Evolutionary conservation across 2,797 vertebrate species (phyloP), one percentile per base, ranked within the genome.

Genomic region (Discoglossus pictus): DNA sequence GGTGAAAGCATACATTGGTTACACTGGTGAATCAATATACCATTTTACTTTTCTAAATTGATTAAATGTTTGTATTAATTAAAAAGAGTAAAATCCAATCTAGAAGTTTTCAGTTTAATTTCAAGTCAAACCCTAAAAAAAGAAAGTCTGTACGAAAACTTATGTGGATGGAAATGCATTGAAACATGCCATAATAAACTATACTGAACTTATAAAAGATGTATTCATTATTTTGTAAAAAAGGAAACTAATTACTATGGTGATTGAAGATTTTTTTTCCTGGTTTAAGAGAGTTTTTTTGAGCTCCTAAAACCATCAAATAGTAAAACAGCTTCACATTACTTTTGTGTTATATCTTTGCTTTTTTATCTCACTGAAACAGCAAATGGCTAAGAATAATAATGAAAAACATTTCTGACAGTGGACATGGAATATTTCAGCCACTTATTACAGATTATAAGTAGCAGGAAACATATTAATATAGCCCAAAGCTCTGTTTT

Each of bases 281-380:
- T n/a, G 12, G 21, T 50, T 3, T 13, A 50, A 50, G 46, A 25
- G 44, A 21, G 23, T 5, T 16, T 47, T 21, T 47, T 47, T 23
- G 10, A 47, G 18, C 13, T 27, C 4, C 21, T 50, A 50, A 25
- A 50, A 50, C 46, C 46, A 25, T 58, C 54, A 53, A 54, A 43
- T 16, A 54, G 61, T 7, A 6, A 40, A 31, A 40, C 8, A 48
- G 48, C 65, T 43, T 23, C 6, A 2, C 9, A 2, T 6, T 18
- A 31, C 18, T 53, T 67, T 51, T 67, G 65, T 66, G n/a, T 25
- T 13, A 23, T 27, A 7, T 39, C 31, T 38, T 55, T 31, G 44
- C 17, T 34, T 20, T 25, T 64, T 71, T 58, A 64, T 71, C 60
- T 11, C 44, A 10, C 24, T 7, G 17, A 56, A 58, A 10, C 52